These are phyloP conservation scores for Drosophila nr. perissopoda DNA, from an alignment of 2,888 invertebrate genomes.

Conservation along the genomic window DNA sequence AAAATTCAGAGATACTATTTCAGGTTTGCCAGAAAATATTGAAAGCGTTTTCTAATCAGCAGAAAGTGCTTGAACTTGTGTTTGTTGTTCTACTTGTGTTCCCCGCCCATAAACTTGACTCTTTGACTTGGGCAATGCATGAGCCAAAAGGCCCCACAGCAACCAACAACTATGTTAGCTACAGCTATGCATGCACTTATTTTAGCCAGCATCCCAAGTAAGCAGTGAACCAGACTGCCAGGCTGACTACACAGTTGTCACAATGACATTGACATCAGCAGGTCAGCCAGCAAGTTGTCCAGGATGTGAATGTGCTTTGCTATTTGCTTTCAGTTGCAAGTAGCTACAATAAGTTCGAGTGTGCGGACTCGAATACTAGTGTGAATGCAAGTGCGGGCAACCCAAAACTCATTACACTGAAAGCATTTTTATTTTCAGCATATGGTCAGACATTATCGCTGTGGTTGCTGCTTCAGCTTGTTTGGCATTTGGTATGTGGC, in stretches of 20 bases:
- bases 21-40: slow-evolving; percentile 53
- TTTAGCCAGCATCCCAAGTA: slow-evolving; percentile 20
- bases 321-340: slow-evolving; percentile 43
- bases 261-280: slow-evolving; percentile 61
- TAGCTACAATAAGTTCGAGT: slow-evolving; percentile 11
- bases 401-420: slow-evolving; percentile 67
- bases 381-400: slow-evolving; percentile 34
- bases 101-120: slow-evolving; percentile 53
- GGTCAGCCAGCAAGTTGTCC: slow-evolving; percentile 46
- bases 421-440: slow-evolving; percentile 69
- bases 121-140: slow-evolving; percentile 55
- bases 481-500: slow-evolving; percentile 31
- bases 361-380: not conserved
- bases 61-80: slow-evolving; percentile 59
- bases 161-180: slow-evolving; percentile 1
- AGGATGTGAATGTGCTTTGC: slow-evolving; percentile 55
- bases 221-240: not conserved
- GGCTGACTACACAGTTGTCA: slow-evolving; percentile 50
- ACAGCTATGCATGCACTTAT: slow-evolving; percentile 35
- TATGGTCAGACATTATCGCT: slow-evolving; percentile 30
- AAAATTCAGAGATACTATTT: slow-evolving; percentile 10
- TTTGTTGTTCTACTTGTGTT: slow-evolving; percentile 26
- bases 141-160: slow-evolving; percentile 44
- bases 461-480: slow-evolving; percentile 25
- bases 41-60: slow-evolving; percentile 73